Evolutionary conservation across 1,140 invertebrate genomes (phyloP).

Genomic region (Ips nitidus): DNA sequence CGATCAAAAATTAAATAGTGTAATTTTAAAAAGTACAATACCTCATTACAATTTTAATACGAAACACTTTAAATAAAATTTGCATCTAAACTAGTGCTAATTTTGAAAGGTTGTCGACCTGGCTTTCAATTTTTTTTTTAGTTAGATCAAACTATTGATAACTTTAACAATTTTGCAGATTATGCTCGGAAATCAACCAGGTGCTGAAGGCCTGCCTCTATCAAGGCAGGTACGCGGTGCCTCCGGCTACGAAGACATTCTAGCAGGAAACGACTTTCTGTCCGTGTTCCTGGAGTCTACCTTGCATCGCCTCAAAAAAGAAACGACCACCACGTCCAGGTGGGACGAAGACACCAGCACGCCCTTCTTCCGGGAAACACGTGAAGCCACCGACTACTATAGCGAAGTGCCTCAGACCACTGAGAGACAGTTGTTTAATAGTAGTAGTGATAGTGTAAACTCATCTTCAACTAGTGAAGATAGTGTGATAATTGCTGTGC

Average conservation of each 20-base stretch:
- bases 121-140: slow-evolving; percentile 34
- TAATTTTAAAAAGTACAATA: not conserved
- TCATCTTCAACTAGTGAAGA: slow-evolving; percentile 9
- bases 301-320: slow-evolving; percentile 49
- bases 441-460: slow-evolving; percentile 37
- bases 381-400: slow-evolving; percentile 47
- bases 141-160: slow-evolving; percentile 16
- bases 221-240: slow-evolving; percentile 47
- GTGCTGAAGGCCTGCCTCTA: slow-evolving; percentile 37
- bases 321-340: slow-evolving; percentile 46
- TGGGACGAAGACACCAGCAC: slow-evolving; percentile 43
- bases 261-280: slow-evolving; percentile 61
- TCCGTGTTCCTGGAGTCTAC: slow-evolving; percentile 57
- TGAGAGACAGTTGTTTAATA: slow-evolving; percentile 37
- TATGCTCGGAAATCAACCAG: slow-evolving; percentile 41
- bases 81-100: not conserved
- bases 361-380: slow-evolving; percentile 45
- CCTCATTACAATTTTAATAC: not conserved
- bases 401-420: slow-evolving; percentile 52
- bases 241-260: slow-evolving; percentile 55
- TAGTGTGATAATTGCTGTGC: slow-evolving; percentile 48
- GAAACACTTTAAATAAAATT: not conserved
- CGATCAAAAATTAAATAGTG: not conserved
- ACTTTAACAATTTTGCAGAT: slow-evolving; percentile 5
- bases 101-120: not conserved